phyloP scores from a whole-genome alignment of 1,140 invertebrate species.

The Apocrypta bakeri region DNA sequence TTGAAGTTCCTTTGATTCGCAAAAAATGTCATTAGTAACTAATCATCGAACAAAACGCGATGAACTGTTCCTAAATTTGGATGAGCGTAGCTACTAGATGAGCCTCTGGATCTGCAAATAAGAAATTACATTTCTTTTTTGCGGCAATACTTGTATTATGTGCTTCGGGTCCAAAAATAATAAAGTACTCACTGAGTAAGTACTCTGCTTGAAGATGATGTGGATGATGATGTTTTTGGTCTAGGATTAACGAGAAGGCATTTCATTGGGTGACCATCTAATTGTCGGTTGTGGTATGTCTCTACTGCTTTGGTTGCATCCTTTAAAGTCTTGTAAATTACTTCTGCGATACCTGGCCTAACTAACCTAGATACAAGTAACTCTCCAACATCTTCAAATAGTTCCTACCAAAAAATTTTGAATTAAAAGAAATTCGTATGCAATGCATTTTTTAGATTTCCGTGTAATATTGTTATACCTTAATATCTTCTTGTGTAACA shows the following conservation, averaged over 20 bases:
- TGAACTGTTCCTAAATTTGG: conserved; percentile 71
- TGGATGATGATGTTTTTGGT: conserved; percentile 78
- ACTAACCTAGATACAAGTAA: conserved; percentile 88
- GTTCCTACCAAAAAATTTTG: conserved; percentile 77
- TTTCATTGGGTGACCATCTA: conserved; percentile 90
- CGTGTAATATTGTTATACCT: conserved; percentile 76
- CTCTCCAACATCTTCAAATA: conserved; percentile 94
- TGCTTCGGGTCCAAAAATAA: background rate
- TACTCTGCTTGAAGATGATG: conserved; percentile 72
- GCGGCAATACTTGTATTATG: conserved; percentile 16
- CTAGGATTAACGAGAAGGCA: conserved; percentile 84
- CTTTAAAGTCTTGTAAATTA: conserved; percentile 88
- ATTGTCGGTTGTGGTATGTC: conserved; percentile 92
- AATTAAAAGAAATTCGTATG: background rate
- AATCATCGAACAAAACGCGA: conserved; percentile 70
- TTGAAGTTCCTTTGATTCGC: conserved; percentile 20
- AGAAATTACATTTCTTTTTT: conserved; percentile 26
- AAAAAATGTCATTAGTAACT: conserved; percentile 36
- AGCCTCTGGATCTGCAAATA: conserved; percentile 63
- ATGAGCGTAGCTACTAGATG: conserved; percentile 68
- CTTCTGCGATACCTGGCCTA: conserved; percentile 90
- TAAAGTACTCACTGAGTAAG: conserved; percentile 67
- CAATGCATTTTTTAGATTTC: background rate
- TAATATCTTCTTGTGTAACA: conserved; percentile 92
- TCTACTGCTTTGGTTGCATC: conserved; percentile 92